Evolutionary conservation across 2,797 vertebrate species (phyloP).

Genomic region (Ctenosaura bakeri): DNA sequence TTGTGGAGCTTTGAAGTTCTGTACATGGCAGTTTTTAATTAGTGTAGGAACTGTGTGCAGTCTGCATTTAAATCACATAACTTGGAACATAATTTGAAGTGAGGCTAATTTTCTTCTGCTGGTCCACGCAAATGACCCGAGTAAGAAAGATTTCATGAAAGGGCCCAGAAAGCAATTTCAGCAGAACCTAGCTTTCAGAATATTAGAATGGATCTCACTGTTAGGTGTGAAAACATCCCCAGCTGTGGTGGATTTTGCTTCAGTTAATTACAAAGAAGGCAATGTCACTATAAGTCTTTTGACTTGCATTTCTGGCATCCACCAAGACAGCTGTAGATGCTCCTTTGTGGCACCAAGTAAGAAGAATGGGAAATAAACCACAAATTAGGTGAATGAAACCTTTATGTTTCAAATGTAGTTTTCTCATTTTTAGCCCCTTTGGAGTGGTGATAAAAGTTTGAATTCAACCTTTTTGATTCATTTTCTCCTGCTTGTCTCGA

Average conservation of each 20-base stretch:
- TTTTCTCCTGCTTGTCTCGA: constrained; percentile 5
- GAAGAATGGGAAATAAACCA: neutral
- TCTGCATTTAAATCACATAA: constrained; percentile 56
- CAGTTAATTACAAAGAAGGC: neutral
- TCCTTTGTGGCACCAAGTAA: neutral
- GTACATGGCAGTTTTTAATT: constrained; percentile 33
- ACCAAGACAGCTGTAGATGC: neutral
- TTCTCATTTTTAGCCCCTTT: neutral
- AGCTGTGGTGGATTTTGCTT: neutral
- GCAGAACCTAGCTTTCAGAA: neutral
- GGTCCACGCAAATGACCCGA: constrained; percentile 17
- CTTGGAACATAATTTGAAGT: constrained; percentile 52
- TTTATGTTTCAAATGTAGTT: neutral
- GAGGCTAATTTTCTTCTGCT: constrained; percentile 55
- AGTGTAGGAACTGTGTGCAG: constrained; percentile 23
- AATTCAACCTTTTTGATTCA: constrained; percentile 5
- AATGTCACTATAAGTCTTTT: neutral
- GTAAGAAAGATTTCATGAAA: constrained; percentile 42
- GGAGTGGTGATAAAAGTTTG: neutral
- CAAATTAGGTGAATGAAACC: neutral
- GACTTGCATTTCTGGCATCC: neutral
- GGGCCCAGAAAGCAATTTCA: neutral
- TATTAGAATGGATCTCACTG: neutral
- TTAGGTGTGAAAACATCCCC: neutral
- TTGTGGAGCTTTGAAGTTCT: constrained; percentile 36